These are phyloP conservation scores for Agrochola litura DNA, from an alignment of 2,888 invertebrate species.

Conservation along the genomic window DNA sequence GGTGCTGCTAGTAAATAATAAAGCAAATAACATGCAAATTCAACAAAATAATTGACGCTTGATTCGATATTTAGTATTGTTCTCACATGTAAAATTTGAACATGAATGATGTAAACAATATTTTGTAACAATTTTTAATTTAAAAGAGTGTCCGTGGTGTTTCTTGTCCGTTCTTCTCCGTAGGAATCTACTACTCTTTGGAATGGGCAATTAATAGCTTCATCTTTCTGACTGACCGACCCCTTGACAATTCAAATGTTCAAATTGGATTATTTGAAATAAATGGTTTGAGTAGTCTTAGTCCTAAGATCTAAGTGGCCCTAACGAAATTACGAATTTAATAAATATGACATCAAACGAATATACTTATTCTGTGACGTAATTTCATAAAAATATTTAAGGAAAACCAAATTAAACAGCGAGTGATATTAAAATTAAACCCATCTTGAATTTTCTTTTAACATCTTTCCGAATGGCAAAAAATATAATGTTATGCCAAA, in stretches of 20 bases:
- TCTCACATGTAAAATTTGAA: too few species aligned
- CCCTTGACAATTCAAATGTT: too few species aligned
- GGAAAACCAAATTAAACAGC: constrained; percentile 1
- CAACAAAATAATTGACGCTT: neutral
- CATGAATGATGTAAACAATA: too few species aligned
- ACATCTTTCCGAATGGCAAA: constrained; percentile 4
- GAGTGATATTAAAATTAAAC: constrained; percentile 40
- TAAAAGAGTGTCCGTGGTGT: too few species aligned
- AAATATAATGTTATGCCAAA: constrained; percentile 18
- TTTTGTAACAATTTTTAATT: too few species aligned
- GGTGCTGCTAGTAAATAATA: too few species aligned
- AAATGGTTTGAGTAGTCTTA: neutral
- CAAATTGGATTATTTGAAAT: too few species aligned
- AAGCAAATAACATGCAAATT: neutral
- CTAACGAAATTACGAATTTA: neutral
- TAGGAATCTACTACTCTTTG: too few species aligned
- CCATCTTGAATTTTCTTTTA: constrained; percentile 29
- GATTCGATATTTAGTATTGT: neutral
- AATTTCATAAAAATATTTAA: constrained; percentile 5
- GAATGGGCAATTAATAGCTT: too few species aligned
- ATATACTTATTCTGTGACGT: neutral
- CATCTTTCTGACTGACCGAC: too few species aligned
- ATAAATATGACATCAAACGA: neutral
- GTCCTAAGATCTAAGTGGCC: neutral
- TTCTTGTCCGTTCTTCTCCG: too few species aligned